phyloP scores from a whole-genome alignment of 2,113 vertebrate genomes.

The Cavia aperea region DNA sequence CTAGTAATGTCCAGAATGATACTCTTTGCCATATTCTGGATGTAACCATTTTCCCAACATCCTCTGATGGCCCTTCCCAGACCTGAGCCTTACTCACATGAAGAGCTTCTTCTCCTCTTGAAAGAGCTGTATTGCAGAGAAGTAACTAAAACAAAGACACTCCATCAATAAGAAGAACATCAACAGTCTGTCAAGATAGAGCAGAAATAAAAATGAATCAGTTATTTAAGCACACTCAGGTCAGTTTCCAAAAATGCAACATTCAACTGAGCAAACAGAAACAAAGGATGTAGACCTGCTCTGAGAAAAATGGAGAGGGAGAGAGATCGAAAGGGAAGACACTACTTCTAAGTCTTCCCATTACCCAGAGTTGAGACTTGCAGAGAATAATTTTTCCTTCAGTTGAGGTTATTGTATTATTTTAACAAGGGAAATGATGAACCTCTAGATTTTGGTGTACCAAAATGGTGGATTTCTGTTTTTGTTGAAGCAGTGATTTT shows the following conservation, averaged over 20 bases:
- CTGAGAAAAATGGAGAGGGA: neutral
- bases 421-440: neutral
- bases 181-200: conserved; percentile 77
- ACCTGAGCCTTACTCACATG: conserved; percentile 77
- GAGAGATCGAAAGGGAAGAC: neutral
- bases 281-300: neutral
- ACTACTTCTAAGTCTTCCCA: neutral
- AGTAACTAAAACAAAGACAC: too few relatives aligned
- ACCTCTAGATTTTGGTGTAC: too few relatives aligned
- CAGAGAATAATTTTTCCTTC: neutral
- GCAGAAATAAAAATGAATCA: neutral
- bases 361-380: neutral
- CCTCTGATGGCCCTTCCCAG: too few relatives aligned
- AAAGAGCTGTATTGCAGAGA: conserved; percentile 84
- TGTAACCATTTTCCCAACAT: neutral
- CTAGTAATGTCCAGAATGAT: neutral
- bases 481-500: too few relatives aligned
- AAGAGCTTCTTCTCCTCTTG: conserved; percentile 89
- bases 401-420: neutral
- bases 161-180: conserved; percentile 85
- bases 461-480: too few relatives aligned
- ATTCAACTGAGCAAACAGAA: neutral
- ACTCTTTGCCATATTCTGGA: neutral
- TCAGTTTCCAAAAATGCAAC: neutral
- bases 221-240: neutral